Percentiles rank a stretch among this genome's conserved stretches.
Conservation (phyloP, 2,888 invertebrate species). For the Malthinus seriepunctatus region DNA sequence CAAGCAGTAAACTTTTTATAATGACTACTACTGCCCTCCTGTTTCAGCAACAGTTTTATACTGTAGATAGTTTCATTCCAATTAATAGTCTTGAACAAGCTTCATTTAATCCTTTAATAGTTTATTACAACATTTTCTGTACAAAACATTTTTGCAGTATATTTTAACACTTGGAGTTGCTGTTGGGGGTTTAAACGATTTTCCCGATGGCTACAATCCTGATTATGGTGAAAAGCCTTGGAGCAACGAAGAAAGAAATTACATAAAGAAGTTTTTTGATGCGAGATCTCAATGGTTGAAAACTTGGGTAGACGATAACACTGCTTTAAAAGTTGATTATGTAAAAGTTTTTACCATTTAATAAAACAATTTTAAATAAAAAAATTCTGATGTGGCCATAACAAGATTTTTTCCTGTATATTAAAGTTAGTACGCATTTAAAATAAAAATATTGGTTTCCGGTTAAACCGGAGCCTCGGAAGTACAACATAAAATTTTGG, state of each 20-base stretch:
- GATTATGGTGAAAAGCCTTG: slow-evolving; percentile 61
- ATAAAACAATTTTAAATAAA: background rate
- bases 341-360: slow-evolving; percentile 46
- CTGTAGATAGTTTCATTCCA: too few species aligned
- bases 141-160: slow-evolving; percentile 61
- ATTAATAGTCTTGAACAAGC: too few species aligned
- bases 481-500: too few species aligned
- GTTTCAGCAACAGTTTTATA: too few species aligned
- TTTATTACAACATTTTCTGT: background rate
- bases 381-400: background rate
- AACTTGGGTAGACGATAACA: slow-evolving; percentile 56
- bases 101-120: background rate
- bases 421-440: too few species aligned
- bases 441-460: too few species aligned
- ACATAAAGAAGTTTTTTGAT: slow-evolving; percentile 63
- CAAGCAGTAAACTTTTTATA: too few species aligned
- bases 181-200: slow-evolving; percentile 66
- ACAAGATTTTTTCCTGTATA: too few species aligned
- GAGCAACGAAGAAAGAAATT: slow-evolving; percentile 61
- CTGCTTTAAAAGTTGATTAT: slow-evolving; percentile 55
- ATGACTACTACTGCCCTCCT: too few species aligned
- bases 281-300: slow-evolving; percentile 59
- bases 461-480: too few species aligned
- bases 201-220: slow-evolving; percentile 58
- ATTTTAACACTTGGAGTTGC: slow-evolving; percentile 66